Base-by-base conservation (phyloP, 1,140 invertebrate genomes). In the Halesus radiatus region DNA sequence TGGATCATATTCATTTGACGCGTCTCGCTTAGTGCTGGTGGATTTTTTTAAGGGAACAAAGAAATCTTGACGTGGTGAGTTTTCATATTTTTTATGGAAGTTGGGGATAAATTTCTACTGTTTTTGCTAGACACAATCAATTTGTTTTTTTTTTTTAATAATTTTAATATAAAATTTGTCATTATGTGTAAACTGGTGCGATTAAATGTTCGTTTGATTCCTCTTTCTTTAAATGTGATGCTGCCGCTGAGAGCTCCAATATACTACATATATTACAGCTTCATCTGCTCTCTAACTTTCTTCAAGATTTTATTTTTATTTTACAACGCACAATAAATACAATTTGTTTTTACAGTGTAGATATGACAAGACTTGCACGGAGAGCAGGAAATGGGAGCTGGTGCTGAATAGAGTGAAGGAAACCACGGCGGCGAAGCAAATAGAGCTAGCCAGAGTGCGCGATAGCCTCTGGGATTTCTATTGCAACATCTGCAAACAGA, bases 311-410 rank as follows among this genome's bases (percentile, higher is more conserved):
- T n/a, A n/a, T n/a, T n/a, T 29, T 29, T 29, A 3, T 29, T 29
- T 5, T 29, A 5, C 5, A 5, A 29, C 26, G 26, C 26, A 2
- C 26, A 29, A 4, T 37, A 37, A 37, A 37, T 37, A 37, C 7
- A 37, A 37, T 45, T 45, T 45, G 3, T 45, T 8, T 45, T 45
- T 45, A 1, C 37, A 45, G 37, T 45, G 13, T 13, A 45, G 37
- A 13, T 45, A 45, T 80, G 87, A 88, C 81, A 86, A 88, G 75
- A 86, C 88, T 3, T 81, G 86, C 4, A 89, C 87, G 70, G 85
- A 88, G 0, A 87, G 88, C 1, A 86, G 88, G 8, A 88, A 89
- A 80, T 89, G 88, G 89, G 88, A 90, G 83, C 66, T 89, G 56
- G 87, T 88, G 0, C 80, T 89, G 22, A 87, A 88, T 72, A 86